Evolutionary conservation across 2,797 vertebrate genomes (phyloP).

Genomic region (Arnoldichthys spilopterus): DNA sequence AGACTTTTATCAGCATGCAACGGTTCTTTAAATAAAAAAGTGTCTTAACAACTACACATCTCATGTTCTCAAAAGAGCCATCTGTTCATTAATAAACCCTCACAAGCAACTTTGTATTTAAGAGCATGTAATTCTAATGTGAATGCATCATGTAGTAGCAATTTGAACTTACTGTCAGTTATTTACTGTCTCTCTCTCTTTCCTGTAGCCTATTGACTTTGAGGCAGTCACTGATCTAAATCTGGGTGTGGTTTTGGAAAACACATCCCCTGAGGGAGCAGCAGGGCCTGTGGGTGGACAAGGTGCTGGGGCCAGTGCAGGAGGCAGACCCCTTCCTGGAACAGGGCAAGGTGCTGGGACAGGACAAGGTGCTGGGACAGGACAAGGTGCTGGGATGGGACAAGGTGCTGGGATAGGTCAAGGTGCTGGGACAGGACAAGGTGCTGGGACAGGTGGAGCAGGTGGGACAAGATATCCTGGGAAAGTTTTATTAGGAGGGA

Average conservation of each 20-base stretch:
- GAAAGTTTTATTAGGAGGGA: not conserved
- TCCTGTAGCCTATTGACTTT: slow-evolving; percentile 79
- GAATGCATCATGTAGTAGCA: not conserved
- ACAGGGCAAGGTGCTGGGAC: not conserved
- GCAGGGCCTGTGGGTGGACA: slow-evolving; percentile 4
- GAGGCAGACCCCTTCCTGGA: not conserved
- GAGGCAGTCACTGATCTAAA: slow-evolving; percentile 75
- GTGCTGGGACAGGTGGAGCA: not conserved
- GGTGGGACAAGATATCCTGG: not conserved
- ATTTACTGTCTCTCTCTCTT: not conserved
- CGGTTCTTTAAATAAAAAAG: too few species aligned
- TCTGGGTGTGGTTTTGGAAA: slow-evolving; percentile 77
- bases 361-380: not conserved
- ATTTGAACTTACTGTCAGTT: not conserved
- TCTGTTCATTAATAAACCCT: too few species aligned
- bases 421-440: not conserved
- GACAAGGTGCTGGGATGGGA: not conserved
- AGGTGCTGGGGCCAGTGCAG: not conserved
- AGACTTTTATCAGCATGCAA: too few species aligned
- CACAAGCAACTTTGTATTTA: too few species aligned
- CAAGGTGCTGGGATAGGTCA: slow-evolving; percentile 34
- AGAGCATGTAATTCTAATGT: too few species aligned
- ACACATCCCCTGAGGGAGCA: slow-evolving; percentile 79
- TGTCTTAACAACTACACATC: too few species aligned
- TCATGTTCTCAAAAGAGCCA: too few species aligned